phyloP scores from a whole-genome alignment of 2,797 vertebrate species.

The Dendrocincla fuliginosa region DNA sequence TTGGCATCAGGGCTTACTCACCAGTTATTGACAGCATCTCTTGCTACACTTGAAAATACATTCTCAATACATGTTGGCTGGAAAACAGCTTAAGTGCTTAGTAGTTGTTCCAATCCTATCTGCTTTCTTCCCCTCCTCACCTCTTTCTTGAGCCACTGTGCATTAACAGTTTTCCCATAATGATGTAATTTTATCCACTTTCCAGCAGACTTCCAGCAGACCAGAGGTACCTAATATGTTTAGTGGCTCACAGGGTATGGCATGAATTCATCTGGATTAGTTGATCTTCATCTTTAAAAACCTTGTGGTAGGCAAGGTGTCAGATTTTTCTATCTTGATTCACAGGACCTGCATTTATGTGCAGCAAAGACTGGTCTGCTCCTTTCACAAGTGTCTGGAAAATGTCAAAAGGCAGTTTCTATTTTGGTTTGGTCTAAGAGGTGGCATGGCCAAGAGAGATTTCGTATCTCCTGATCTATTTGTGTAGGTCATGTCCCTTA shows the following conservation, averaged over 20 bases:
- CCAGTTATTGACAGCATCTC: slow-evolving; percentile 1
- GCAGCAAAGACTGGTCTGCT: background rate
- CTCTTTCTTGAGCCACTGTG: background rate
- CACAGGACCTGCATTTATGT: background rate
- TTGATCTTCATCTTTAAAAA: background rate
- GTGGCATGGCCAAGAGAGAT: background rate
- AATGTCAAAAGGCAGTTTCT: background rate
- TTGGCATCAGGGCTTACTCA: slow-evolving; percentile 17
- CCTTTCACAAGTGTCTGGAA: background rate
- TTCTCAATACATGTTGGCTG: background rate
- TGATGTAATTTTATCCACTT: background rate
- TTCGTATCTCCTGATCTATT: background rate
- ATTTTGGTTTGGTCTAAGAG: background rate
- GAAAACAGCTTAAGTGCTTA: slow-evolving; percentile 6
- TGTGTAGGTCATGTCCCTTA: background rate
- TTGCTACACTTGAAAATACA: slow-evolving; percentile 6
- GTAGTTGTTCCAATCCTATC: background rate
- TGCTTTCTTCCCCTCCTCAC: background rate
- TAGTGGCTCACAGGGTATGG: background rate
- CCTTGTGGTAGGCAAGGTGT: background rate
- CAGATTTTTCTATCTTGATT: background rate
- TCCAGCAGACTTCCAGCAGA: background rate
- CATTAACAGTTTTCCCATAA: slow-evolving; percentile 21
- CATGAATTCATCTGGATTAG: background rate
- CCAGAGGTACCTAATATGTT: background rate